Percentiles rank a stretch among this genome's conserved stretches.
Conservation (phyloP, 2,113 vertebrate genomes). For the Abramis brama region DNA sequence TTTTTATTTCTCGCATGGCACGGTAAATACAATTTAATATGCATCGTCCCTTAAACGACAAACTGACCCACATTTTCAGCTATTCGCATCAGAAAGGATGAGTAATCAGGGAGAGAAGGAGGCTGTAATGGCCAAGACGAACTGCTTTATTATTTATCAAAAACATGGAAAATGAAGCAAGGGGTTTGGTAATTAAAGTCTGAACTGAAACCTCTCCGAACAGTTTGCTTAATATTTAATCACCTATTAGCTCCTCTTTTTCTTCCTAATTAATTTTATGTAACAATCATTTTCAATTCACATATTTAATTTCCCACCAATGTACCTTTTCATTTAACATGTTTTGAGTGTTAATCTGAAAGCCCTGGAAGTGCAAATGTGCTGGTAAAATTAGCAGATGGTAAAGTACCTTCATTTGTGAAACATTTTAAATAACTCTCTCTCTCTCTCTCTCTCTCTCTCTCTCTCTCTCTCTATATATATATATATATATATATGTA, state of each 20-base stretch:
- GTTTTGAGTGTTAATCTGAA: constrained; percentile 55
- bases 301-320: constrained; percentile 61
- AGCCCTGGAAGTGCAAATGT: constrained; percentile 17
- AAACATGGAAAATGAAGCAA: constrained; percentile 59
- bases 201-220: constrained; percentile 55
- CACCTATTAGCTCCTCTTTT: constrained; percentile 61
- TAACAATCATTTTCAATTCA: constrained; percentile 59
- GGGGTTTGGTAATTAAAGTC: constrained; percentile 54
- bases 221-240: constrained; percentile 67
- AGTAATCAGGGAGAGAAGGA: not conserved
- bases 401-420: constrained; percentile 10
- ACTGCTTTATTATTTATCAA: constrained; percentile 61
- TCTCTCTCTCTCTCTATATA: not conserved
- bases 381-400: constrained; percentile 23
- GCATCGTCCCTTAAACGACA: constrained; percentile 61
- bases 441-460: not conserved
- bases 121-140: constrained; percentile 20
- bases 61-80: constrained; percentile 61
- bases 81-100: constrained; percentile 1
- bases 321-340: constrained; percentile 61
- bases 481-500: no score
- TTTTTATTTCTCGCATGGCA: constrained; percentile 62
- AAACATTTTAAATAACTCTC: not conserved
- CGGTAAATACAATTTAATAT: constrained; percentile 61
- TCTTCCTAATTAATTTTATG: constrained; percentile 64